Evolutionary conservation across 1,140 invertebrate species (phyloP), one percentile per base, ranked within the genome.

Genomic region (Trachymyrmex septentrionalis): DNA sequence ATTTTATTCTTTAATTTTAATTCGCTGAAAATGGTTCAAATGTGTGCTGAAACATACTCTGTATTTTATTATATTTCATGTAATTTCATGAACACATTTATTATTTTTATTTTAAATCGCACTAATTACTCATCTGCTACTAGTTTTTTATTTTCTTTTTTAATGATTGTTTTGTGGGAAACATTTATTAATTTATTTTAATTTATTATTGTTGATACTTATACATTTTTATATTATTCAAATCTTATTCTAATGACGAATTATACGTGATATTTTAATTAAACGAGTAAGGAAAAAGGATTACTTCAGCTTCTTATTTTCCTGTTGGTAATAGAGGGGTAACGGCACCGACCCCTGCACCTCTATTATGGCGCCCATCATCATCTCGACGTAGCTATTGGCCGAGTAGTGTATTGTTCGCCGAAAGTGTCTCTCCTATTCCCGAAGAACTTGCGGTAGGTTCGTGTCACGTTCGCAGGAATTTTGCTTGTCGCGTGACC

Each of bases 401-500:
- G 67, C 38, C 73, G 80, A 82, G 73, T 82, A 61, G 67, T 19
- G 24, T 61, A 82, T 82, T 82, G 80, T 82, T 82, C 80, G 80
- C 55, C 7, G 80, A 82, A 82, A 82, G 67, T 73, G 67, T 73
- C 80, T 72, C 67, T 72, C 19, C 19, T 19, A 12, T 82, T 82
- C n/a, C 67, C 19, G 34, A 73, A 44, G 34, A 82, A 71, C 21
- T 67, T 14, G 44, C 63, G 38, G 16, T 14, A 63, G 53, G 30
- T 34, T 59, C 34, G 66, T 38, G 78, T 82, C 80, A 82, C 77
- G 76, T 27, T 81, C 57, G 21, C 76, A 16, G 30, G 27, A 82
- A 73, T 73, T 48, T 50, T 53, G 78, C 14, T 80, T 27, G 72
- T 95, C 91, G 93, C 94, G 93, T 94, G 94, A 94, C 91, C 85